Base-by-base conservation (phyloP, 2,888 invertebrate genomes). In the Eretmocerus hayati region DNA sequence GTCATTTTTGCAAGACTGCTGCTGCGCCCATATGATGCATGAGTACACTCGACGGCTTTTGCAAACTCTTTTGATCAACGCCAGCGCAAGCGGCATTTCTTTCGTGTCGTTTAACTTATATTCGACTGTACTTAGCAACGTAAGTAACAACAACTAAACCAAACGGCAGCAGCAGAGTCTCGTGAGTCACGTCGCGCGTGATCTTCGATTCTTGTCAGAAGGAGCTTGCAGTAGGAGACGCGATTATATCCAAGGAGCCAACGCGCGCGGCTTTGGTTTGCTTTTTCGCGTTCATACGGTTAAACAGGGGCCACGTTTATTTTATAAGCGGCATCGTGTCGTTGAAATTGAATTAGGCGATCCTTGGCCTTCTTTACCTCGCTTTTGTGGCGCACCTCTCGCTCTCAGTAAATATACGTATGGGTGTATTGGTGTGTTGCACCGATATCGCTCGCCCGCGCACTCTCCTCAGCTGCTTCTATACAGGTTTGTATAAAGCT, bases 1-100 rank as follows among this genome's bases (percentile, higher is more conserved):
- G 64, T 65, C 64, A 64, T 57, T 48, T 42, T 31, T 36, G 50
- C n/a, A n/a, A n/a, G n/a, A n/a, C n/a, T n/a, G n/a, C n/a, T n/a
- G n/a, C n/a, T n/a, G n/a, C n/a, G n/a, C n/a, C n/a, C n/a, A n/a
- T n/a, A n/a, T n/a, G n/a, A n/a, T n/a, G 53, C 42, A 11, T 19
- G 36, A 18, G 16, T 36, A 5, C 18, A 36, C 36, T 5, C 6
- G 16, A 19, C 19, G 16, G n/a, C 11, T 6, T 11, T 5, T 18
- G 18, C 11, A 9, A 9, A 19, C 16, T 11, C 36, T 36, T 36
- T 38, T 21, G 38, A 21, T 38, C 22, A 21, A 22, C 36, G 36
- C 18, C 33, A 5, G 33, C 33, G 11, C n/a, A 13, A 13, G 33
- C 33, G 9, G 33, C 16, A 8, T 1, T 6, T 11, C 11, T 11